Conservation (phyloP, 1,140 invertebrate species). For the Glossosoma conforme region DNA sequence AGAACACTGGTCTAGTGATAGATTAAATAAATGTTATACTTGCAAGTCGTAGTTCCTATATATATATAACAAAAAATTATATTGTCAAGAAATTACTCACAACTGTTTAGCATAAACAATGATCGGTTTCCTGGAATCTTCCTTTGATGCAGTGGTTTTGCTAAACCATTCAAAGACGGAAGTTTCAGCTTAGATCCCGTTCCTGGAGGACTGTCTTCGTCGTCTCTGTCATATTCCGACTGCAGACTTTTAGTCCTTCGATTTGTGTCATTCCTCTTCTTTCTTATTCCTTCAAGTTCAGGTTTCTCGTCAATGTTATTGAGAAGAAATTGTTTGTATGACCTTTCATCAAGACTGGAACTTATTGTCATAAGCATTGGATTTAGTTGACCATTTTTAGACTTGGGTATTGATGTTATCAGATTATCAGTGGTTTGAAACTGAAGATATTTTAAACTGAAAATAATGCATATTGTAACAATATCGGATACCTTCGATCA, state of each 20-base stretch:
- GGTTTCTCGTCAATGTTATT: constrained; percentile 28
- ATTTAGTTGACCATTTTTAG: constrained; percentile 19
- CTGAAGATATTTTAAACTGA: constrained; percentile 46
- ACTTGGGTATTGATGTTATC: constrained; percentile 3
- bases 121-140: constrained; percentile 34
- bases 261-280: constrained; percentile 7
- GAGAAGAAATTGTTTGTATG: constrained; percentile 17
- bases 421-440: constrained; percentile 28
- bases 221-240: constrained; percentile 9
- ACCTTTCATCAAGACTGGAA: constrained; percentile 22
- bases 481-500: too few species aligned
- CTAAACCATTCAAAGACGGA: constrained; percentile 44
- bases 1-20: too few species aligned
- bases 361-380: constrained; percentile 14
- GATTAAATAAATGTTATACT: too few species aligned
- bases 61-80: too few species aligned
- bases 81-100: constrained; percentile 17
- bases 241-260: constrained; percentile 9
- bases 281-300: constrained; percentile 7
- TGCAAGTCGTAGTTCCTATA: too few species aligned
- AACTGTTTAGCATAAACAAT: constrained; percentile 13
- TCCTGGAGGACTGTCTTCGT: constrained; percentile 30
- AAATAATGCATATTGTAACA: too few species aligned
- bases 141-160: constrained; percentile 44
- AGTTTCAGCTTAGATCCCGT: constrained; percentile 37